phyloP scores from a whole-genome alignment of 35 echinoderm and acorn worm genomes.

The Stichopus chloronotus region DNA sequence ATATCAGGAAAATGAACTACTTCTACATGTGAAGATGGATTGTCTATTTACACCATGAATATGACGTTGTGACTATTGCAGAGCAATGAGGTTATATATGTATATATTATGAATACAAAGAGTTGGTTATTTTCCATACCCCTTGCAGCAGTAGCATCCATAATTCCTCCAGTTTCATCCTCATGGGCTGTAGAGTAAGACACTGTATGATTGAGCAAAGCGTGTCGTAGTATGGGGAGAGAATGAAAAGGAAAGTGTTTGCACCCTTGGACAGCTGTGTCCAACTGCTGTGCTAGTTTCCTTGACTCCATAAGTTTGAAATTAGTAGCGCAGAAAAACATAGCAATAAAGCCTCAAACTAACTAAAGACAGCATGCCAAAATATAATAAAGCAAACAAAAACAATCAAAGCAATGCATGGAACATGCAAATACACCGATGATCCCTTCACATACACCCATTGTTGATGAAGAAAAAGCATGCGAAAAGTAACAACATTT shows the following conservation, averaged over 20 bases:
- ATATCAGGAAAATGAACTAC: too few species aligned
- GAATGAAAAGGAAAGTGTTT: slow-evolving; percentile 36
- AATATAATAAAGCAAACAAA: background rate
- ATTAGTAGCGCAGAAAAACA: background rate
- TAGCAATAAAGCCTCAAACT: background rate
- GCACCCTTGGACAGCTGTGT: slow-evolving; percentile 21
- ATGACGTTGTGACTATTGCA: too few species aligned
- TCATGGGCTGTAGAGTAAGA: slow-evolving; percentile 60
- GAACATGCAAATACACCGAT: background rate
- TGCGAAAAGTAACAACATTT: too few species aligned
- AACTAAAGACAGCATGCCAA: background rate
- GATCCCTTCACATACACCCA: too few species aligned
- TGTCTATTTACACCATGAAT: too few species aligned
- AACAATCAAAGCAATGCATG: background rate
- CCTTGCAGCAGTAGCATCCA: background rate
- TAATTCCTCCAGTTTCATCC: background rate
- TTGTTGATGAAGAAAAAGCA: too few species aligned
- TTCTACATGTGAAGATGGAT: too few species aligned
- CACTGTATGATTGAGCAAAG: slow-evolving; percentile 21
- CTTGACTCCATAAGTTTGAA: background rate
- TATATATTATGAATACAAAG: background rate
- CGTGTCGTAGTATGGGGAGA: slow-evolving; percentile 10
- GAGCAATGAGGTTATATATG: background rate
- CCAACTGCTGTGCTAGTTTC: background rate
- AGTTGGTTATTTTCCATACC: background rate